Percentiles rank a stretch among this genome's conserved stretches.
phyloP scores from a whole-genome alignment of 2,113 vertebrate species.

The Mola mola region DNA sequence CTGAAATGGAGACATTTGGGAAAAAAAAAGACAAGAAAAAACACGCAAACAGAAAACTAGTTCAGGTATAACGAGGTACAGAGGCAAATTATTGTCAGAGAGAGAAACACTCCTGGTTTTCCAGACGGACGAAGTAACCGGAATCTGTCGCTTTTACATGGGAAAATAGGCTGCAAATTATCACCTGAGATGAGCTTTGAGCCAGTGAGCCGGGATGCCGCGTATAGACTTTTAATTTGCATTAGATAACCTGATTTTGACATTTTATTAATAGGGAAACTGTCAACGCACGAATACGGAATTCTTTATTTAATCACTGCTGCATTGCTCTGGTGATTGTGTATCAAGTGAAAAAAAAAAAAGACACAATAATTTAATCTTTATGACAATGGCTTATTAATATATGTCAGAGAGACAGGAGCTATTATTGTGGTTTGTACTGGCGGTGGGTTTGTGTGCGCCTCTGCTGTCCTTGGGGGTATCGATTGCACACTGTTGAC shows the following conservation, averaged over 20 bases:
- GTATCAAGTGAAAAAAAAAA: constrained; percentile 50
- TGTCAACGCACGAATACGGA: constrained; percentile 55
- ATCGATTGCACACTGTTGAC: constrained; percentile 31
- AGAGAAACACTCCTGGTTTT: constrained; percentile 32
- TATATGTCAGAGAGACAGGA: constrained; percentile 25
- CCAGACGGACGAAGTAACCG: constrained; percentile 56
- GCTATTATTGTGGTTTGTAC: constrained; percentile 23
- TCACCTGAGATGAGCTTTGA: constrained; percentile 72
- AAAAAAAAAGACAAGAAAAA: constrained; percentile 7
- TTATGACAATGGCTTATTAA: constrained; percentile 55
- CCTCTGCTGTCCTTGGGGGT: constrained; percentile 31
- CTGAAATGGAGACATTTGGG: constrained; percentile 21
- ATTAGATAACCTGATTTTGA: constrained; percentile 74
- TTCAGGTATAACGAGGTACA: not conserved
- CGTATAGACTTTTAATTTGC: constrained; percentile 64
- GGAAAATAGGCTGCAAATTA: constrained; percentile 68
- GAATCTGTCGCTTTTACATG: constrained; percentile 69
- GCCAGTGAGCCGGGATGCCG: constrained; percentile 52
- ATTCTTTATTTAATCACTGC: constrained; percentile 72
- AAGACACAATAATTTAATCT: constrained; percentile 58
- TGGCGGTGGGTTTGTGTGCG: not conserved
- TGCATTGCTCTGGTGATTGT: constrained; percentile 65
- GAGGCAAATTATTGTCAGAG: constrained; percentile 31
- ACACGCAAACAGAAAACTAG: constrained; percentile 14
- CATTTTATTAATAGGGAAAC: constrained; percentile 78